These are phyloP conservation scores for Drosophila athabasca DNA, from an alignment of 1,140 invertebrate genomes.

Conservation along the genomic window DNA sequence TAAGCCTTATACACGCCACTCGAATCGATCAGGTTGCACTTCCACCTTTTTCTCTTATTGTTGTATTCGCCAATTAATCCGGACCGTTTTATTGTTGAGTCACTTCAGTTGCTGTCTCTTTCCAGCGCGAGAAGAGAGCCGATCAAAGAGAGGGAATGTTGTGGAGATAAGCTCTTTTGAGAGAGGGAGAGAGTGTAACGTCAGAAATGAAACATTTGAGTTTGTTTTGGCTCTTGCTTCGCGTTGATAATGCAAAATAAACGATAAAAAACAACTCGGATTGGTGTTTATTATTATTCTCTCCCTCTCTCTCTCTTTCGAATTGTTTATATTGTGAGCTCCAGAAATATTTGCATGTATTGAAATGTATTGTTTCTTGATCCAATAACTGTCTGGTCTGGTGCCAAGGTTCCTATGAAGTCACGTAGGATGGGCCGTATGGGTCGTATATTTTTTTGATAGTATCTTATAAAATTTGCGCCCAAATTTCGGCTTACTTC, in stretches of 20 bases:
- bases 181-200: background rate
- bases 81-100: constrained; percentile 6
- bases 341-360: constrained; percentile 12
- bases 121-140: background rate
- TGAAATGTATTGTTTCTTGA: constrained; percentile 25
- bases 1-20: constrained; percentile 35
- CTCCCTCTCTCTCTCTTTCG: constrained; percentile 4
- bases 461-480: background rate
- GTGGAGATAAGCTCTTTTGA: constrained; percentile 20
- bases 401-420: constrained; percentile 28
- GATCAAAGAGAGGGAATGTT: background rate
- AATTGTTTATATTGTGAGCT: constrained; percentile 22
- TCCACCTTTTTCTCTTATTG: constrained; percentile 1
- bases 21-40: constrained; percentile 19
- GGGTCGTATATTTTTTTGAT: background rate
- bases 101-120: background rate
- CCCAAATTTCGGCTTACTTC: constrained; percentile 13
- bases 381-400: background rate
- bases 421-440: constrained; percentile 32
- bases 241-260: constrained; percentile 26
- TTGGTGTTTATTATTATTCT: background rate
- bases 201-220: constrained; percentile 36
- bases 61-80: constrained; percentile 23
- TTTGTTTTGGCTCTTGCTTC: constrained; percentile 33
- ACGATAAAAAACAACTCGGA: constrained; percentile 6